phyloP scores from a whole-genome alignment of 2,888 invertebrate genomes.

The Rhamnusium bicolor region DNA sequence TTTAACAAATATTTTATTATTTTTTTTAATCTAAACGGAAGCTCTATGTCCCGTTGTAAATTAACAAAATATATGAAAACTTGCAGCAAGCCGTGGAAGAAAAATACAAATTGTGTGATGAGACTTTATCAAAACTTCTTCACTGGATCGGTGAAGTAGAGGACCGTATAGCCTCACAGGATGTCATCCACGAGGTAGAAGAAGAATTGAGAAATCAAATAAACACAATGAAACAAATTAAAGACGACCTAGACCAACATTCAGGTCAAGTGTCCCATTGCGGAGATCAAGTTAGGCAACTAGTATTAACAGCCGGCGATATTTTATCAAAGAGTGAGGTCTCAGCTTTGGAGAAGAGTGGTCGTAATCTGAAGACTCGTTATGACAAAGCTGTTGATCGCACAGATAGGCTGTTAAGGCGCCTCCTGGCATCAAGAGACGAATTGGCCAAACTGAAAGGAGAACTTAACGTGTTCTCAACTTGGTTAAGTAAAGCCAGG shows the following conservation, averaged over 20 bases:
- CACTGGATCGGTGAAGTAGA: slow-evolving; percentile 92
- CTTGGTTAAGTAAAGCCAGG: slow-evolving; percentile 88
- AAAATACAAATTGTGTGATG: slow-evolving; percentile 93
- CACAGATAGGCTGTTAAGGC: slow-evolving; percentile 83
- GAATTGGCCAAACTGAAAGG: slow-evolving; percentile 90
- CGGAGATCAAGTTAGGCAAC: slow-evolving; percentile 90
- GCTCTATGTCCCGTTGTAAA: not conserved
- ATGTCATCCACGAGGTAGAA: slow-evolving; percentile 88
- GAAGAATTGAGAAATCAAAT: slow-evolving; percentile 92
- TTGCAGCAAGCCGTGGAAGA: slow-evolving; percentile 95
- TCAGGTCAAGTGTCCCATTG: slow-evolving; percentile 88
- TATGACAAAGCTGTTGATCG: slow-evolving; percentile 88
- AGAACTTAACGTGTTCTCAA: slow-evolving; percentile 86
- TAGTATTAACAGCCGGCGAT: slow-evolving; percentile 91
- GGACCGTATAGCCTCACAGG: slow-evolving; percentile 87
- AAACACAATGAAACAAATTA: slow-evolving; percentile 90
- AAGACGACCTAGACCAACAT: slow-evolving; percentile 91
- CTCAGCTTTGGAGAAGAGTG: slow-evolving; percentile 88
- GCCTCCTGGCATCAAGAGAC: slow-evolving; percentile 85
- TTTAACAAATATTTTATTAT: not conserved
- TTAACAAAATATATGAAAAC: slow-evolving; percentile 34
- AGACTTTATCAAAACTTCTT: slow-evolving; percentile 86
- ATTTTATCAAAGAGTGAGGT: slow-evolving; percentile 95
- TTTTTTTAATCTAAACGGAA: not conserved
- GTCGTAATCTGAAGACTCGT: slow-evolving; percentile 86